phyloP scores from a whole-genome alignment of 2,113 vertebrate genomes.

The Sakesphorus luctuosus region DNA sequence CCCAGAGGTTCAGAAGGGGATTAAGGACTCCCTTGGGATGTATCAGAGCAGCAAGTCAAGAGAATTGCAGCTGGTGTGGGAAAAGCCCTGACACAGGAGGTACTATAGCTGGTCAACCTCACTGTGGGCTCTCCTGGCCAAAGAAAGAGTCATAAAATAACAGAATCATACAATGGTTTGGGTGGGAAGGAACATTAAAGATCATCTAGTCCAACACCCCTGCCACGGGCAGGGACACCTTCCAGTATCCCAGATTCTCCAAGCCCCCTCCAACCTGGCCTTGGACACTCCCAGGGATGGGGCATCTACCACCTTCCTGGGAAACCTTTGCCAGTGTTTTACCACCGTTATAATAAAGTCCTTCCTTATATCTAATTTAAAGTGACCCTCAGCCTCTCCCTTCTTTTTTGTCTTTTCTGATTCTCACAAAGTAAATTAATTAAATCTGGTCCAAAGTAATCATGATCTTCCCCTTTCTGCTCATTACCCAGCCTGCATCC shows the following conservation, averaged over 20 bases:
- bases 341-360: fast-evolving
- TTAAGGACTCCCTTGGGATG: background rate
- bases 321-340: background rate
- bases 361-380: background rate
- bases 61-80: background rate
- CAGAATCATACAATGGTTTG: background rate
- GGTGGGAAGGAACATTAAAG: background rate
- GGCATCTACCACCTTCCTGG: background rate
- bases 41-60: background rate
- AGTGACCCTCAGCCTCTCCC: background rate
- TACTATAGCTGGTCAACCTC: background rate
- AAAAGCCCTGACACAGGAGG: background rate
- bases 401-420: background rate
- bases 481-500: background rate
- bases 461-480: background rate
- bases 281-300: background rate
- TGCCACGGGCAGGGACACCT: background rate
- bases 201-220: background rate
- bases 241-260: fast-evolving
- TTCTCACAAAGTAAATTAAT: background rate
- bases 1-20: background rate
- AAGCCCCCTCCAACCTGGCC: fast-evolving
- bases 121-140: background rate
- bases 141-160: background rate
- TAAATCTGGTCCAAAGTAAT: background rate